These are phyloP conservation scores for Bombus haemorrhoidalis DNA, from an alignment of 1,140 invertebrate species.

Conservation along the genomic window DNA sequence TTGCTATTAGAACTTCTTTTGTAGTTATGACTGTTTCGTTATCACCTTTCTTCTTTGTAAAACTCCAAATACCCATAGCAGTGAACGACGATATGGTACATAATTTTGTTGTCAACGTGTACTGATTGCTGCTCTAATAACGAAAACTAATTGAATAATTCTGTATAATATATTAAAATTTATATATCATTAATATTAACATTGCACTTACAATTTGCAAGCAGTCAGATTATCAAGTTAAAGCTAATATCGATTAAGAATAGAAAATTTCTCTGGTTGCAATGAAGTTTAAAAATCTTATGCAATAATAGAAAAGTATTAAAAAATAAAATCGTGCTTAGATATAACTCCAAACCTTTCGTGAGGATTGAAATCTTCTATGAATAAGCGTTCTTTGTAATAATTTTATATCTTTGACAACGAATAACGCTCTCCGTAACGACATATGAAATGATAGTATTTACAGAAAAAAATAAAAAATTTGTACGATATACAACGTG, in stretches of 20 bases:
- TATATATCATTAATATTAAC: background rate
- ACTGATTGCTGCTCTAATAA: background rate
- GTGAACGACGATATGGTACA: constrained; percentile 12
- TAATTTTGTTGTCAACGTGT: background rate
- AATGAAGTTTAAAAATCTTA: background rate
- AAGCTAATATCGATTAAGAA: background rate
- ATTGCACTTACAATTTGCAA: background rate
- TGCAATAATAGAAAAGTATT: background rate
- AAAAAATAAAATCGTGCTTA: constrained; percentile 2
- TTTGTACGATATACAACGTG: background rate
- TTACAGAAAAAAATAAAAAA: background rate
- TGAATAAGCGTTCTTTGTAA: constrained; percentile 16
- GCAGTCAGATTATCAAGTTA: background rate
- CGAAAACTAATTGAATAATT: background rate
- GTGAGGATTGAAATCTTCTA: constrained; percentile 11
- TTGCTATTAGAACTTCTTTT: constrained; percentile 75
- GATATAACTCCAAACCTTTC: constrained; percentile 24
- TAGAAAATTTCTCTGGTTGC: background rate
- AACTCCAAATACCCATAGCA: constrained; percentile 64
- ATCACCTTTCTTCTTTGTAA: constrained; percentile 51
- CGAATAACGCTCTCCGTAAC: background rate
- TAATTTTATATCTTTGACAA: constrained; percentile 11
- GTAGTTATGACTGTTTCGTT: constrained; percentile 62
- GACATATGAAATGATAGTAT: constrained; percentile 1
- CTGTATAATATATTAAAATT: background rate